Base-by-base conservation (phyloP, 2,888 invertebrate species). In the Synanthedon andrenaeformis region DNA sequence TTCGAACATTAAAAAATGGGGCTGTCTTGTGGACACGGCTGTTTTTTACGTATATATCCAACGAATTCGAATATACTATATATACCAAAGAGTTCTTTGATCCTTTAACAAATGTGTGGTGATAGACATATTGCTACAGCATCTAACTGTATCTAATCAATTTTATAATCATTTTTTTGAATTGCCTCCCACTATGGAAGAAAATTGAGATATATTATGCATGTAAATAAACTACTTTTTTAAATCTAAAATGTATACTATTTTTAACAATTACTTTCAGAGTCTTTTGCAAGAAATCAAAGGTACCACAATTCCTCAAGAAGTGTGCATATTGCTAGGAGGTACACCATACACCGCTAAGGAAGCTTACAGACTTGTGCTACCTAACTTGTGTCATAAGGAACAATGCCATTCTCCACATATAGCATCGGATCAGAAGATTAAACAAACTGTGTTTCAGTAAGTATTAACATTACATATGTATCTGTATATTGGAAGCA, bases 261-360 rank as follows among this genome's bases (percentile, higher is more conserved):
- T 35, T 8, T 35, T 35, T 35, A 35, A 35, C 10, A 35, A 35
- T 35, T 35, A 48, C 49, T 72, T 74, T 49, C 62, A 88, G 88
- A 81, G 80, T 61, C 63, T 88, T 28, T 62, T 75, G 41, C 76
- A 73, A 62, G 88, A 88, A 62, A 79, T 88, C 48, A 76, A 73
- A 64, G 72, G 82, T 35, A 65, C 76, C 3, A 62, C 69, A n/a
- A 65, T 79, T 6, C 88, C 88, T 14, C 75, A 79, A 45, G 88
- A 88, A 69, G 72, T 88, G 12, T 86, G 85, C 57, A 74, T 88
- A 55, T 72, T 76, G 2, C 62, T 87, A 11, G 88, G 88, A 19
- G 70, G 74, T 0, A 79, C 82, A 11, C 82, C 83, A 4, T 69
- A 82, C 12, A 76, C 82, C 8, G 81, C 79, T 54, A 83, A 78